Percentiles rank a stretch among this genome's conserved stretches.
phyloP scores from a whole-genome alignment of 2,797 vertebrate species.

The Falco naumanni region DNA sequence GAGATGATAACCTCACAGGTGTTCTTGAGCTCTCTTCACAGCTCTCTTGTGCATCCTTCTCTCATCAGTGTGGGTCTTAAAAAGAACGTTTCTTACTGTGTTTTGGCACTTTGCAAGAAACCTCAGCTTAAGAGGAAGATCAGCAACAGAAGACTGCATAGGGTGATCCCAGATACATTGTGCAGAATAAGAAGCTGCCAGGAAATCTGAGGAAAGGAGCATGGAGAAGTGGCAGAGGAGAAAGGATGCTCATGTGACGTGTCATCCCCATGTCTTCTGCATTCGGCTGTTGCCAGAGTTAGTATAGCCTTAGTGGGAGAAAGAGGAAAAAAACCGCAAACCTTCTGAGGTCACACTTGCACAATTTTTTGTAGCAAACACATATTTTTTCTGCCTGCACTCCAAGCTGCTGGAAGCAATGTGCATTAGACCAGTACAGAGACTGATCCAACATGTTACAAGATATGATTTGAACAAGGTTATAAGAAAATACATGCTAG shows the following conservation, averaged over 20 bases:
- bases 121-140: not conserved
- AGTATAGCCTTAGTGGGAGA: not conserved
- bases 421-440: not conserved
- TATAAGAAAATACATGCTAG: not conserved
- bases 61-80: not conserved
- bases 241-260: not conserved
- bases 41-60: not conserved
- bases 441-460: not conserved
- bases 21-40: conserved; percentile 1
- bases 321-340: not conserved
- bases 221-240: not conserved
- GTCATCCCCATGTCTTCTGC: not conserved
- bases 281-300: not conserved
- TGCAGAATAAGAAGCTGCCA: not conserved
- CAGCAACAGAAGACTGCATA: not conserved
- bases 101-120: not conserved
- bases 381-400: not conserved
- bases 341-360: not conserved
- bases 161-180: not conserved
- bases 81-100: not conserved
- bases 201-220: not conserved
- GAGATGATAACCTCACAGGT: conserved; percentile 3
- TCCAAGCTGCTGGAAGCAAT: not conserved
- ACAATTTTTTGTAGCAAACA: not conserved
- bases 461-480: not conserved